Evolutionary conservation across 2,888 invertebrate species (phyloP).

Genomic region (Brachylomia viminalis): DNA sequence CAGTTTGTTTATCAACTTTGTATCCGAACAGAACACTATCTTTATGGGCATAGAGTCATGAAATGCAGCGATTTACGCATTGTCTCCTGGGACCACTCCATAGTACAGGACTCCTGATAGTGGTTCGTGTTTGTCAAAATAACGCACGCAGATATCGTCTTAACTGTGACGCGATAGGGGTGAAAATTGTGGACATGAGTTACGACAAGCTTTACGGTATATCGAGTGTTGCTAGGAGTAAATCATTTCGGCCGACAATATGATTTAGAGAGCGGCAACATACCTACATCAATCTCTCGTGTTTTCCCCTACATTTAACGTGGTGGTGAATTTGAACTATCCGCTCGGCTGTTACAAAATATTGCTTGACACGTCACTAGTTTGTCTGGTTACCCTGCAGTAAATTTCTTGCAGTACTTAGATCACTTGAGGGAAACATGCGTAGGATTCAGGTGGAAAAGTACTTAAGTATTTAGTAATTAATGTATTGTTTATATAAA

Average conservation of each 20-base stretch:
- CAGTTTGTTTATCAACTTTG: constrained; percentile 77
- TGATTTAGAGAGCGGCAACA: constrained; percentile 61
- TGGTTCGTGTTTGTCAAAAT: constrained; percentile 58
- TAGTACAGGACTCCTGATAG: constrained; percentile 59
- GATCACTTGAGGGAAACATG: neutral
- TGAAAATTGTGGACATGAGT: constrained; percentile 38
- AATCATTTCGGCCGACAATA: constrained; percentile 64
- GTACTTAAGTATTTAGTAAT: no score
- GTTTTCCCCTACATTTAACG: constrained; percentile 53
- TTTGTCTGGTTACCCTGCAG: neutral
- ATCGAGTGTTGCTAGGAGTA: constrained; percentile 56
- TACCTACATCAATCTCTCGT: constrained; percentile 59
- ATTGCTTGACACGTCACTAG: constrained; percentile 37
- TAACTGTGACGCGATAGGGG: constrained; percentile 47
- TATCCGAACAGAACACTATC: constrained; percentile 73
- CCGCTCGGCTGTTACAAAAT: constrained; percentile 25
- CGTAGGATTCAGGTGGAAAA: neutral
- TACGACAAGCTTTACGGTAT: constrained; percentile 28
- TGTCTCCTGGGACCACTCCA: constrained; percentile 71
- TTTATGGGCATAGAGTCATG: constrained; percentile 73
- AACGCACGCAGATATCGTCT: constrained; percentile 55
- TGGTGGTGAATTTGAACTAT: constrained; percentile 51
- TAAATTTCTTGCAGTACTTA: constrained; percentile 1
- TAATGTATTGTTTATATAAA: no score
- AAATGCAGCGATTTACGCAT: constrained; percentile 72